Evolutionary conservation across 35 echinoderm and acorn worm species (phyloP).

Genomic region (Heliocidaris tuberculata): DNA sequence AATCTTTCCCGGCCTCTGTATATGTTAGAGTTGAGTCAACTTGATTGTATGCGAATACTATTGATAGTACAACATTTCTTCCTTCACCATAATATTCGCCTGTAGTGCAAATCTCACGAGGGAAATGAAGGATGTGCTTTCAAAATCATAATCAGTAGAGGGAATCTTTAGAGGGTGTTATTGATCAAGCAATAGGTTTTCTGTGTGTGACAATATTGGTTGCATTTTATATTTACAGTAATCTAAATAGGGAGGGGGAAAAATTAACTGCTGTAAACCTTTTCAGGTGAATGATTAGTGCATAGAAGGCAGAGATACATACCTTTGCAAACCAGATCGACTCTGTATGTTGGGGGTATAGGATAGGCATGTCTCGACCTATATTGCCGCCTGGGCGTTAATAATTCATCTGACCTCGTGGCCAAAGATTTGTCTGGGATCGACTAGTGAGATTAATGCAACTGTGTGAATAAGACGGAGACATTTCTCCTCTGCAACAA

Average conservation of each 20-base stretch:
- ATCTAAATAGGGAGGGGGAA: not conserved
- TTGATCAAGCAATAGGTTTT: not conserved
- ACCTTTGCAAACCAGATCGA: not conserved
- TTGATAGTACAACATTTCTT: not conserved
- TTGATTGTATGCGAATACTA: not conserved
- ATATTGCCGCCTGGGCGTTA: not conserved
- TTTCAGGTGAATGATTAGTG: not conserved
- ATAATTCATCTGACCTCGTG: not conserved
- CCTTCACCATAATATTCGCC: not conserved
- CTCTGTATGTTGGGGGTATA: not conserved
- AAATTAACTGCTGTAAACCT: not conserved
- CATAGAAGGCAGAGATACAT: not conserved
- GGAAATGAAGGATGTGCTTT: too few relatives aligned
- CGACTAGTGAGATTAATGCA: not conserved
- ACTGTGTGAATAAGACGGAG: not conserved
- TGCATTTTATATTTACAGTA: not conserved
- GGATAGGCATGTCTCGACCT: not conserved
- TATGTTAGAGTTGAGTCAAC: too few relatives aligned
- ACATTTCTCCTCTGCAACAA: not conserved
- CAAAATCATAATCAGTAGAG: too few relatives aligned
- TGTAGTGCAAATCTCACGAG: not conserved
- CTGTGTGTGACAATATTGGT: not conserved
- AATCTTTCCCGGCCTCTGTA: too few relatives aligned
- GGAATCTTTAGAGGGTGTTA: not conserved
- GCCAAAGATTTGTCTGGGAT: not conserved